Base-by-base conservation (phyloP, 1,140 invertebrate genomes). In the Sesamia nonagrioides region DNA sequence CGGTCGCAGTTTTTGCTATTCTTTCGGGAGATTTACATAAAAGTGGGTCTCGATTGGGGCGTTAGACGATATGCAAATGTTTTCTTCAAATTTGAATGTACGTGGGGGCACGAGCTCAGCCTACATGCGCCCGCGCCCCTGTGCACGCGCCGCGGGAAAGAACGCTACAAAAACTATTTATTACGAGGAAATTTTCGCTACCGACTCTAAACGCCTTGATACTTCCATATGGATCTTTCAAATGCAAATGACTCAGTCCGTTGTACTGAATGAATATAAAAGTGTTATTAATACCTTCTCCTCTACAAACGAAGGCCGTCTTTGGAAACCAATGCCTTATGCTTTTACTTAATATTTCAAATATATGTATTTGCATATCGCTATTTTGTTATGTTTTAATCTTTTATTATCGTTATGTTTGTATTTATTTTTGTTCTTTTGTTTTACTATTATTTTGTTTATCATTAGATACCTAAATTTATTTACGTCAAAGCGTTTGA, bases 61-160 rank as follows among this genome's bases (percentile, higher is more conserved):
- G 90, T 93, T 89, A 91, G 88, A 86, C 89, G 93, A 94, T 95
- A 95, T 94, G 93, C 92, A 95, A 95, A 95, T 95, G 93, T 93
- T 93, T 94, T 86, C 86, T 92, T 91, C 71, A 91, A 91, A 90
- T 91, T 91, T 86, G 84, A 91, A 92, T 91, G 85, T 82, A 85
- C 21, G 60, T 33, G 60, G 61, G 74, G 74, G 45, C 74, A 45
- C 74, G 60, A 63, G 74, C 74, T 13, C n/a, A 21, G 40, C 37
- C n/a, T n/a, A n/a, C 6, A 21, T 71, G 45, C 82, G 77, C 68
- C 73, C 45, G 42, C 56, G 58, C n/a, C 71, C 33, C 35, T 50
- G 72, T 86, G 90, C 92, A 92, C 91, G 90, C 93, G 92, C 91
- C 79, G 87, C 89, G 90, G 88, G 92, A 76, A 86, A 79, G 77